A percentile compares a stretch with the other conserved stretches of the same genome.
Evolutionary conservation across 1,140 invertebrate genomes (phyloP).

Genomic region (Drosophila azteca): DNA sequence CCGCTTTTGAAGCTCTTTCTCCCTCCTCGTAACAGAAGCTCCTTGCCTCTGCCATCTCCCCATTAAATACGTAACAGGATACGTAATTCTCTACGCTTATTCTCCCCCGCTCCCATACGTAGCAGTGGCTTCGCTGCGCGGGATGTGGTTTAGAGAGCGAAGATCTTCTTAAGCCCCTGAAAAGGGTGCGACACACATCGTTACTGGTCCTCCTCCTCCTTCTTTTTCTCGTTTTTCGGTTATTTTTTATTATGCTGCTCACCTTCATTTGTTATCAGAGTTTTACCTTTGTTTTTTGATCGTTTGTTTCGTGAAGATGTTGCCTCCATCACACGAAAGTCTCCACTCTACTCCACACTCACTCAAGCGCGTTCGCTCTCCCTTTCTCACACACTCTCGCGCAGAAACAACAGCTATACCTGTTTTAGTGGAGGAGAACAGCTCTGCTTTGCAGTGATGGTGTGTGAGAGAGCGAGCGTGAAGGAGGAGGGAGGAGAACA

Average conservation of each 20-base stretch:
- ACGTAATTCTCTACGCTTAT: conserved; percentile 14
- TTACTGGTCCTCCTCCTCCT: conserved; percentile 27
- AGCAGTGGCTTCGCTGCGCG: conserved; percentile 54
- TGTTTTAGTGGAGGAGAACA: conserved; percentile 44
- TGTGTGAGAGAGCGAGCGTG: conserved; percentile 1
- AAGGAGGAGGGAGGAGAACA: conserved; percentile 15
- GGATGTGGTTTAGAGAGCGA: conserved; percentile 60
- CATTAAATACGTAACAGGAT: neutral
- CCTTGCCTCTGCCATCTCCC: too few relatives aligned
- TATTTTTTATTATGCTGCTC: conserved; percentile 75
- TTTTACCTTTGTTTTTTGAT: conserved; percentile 58
- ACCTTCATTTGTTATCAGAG: conserved; percentile 75
- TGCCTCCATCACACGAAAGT: conserved; percentile 34
- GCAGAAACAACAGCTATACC: conserved; percentile 62
- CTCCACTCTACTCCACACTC: conserved; percentile 32
- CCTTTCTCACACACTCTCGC: conserved; percentile 30
- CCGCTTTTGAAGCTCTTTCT: conserved; percentile 21
- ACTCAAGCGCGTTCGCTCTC: conserved; percentile 34
- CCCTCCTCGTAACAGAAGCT: neutral
- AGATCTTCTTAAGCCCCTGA: conserved; percentile 54
- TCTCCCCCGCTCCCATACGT: conserved; percentile 27
- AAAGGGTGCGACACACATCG: conserved; percentile 75
- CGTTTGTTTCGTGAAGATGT: conserved; percentile 62
- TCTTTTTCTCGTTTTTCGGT: conserved; percentile 43
- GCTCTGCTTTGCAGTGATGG: too few relatives aligned